These are phyloP conservation scores for Amphiprion clarkii DNA, from an alignment of 2,797 vertebrate species.

Conservation along the genomic window DNA sequence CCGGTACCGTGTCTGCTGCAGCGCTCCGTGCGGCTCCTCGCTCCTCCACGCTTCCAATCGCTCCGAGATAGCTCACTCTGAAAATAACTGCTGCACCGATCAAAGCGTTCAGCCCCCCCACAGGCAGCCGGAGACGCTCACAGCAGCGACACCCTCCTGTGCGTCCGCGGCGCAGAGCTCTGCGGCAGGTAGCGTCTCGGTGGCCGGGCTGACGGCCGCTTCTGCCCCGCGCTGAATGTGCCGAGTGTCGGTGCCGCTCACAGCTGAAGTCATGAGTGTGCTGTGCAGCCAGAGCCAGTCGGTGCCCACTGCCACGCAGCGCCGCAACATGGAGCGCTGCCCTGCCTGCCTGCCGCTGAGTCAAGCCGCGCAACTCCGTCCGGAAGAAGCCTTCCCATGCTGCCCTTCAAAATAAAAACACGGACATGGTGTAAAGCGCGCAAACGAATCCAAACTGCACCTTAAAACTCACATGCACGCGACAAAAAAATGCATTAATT, in stretches of 20 bases:
- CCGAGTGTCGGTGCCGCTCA: slow-evolving; percentile 38
- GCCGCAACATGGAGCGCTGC: slow-evolving; percentile 75
- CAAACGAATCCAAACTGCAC: accelerated
- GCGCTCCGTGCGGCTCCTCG: slow-evolving; percentile 59
- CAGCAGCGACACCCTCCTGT: slow-evolving; percentile 61
- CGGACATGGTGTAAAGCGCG: neutral
- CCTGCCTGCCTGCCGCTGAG: slow-evolving; percentile 38
- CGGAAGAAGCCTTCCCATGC: slow-evolving; percentile 21
- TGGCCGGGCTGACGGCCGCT: slow-evolving; percentile 20
- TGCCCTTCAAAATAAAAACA: slow-evolving; percentile 64
- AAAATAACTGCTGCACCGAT: slow-evolving; percentile 59
- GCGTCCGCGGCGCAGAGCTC: slow-evolving; percentile 42
- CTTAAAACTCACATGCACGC: accelerated
- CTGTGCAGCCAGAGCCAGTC: slow-evolving; percentile 40
- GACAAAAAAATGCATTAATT: too few relatives aligned
- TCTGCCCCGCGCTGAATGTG: slow-evolving; percentile 15
- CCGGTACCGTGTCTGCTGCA: slow-evolving; percentile 50
- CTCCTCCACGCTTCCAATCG: slow-evolving; percentile 43
- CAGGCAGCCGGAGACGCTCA: slow-evolving; percentile 33
- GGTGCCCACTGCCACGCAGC: slow-evolving; percentile 81
- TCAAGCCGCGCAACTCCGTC: slow-evolving; percentile 22
- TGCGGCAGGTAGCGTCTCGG: slow-evolving; percentile 59
- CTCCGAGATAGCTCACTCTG: slow-evolving; percentile 46
- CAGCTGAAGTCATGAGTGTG: slow-evolving; percentile 34
- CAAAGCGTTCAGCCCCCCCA: slow-evolving; percentile 37